Conservation (phyloP, 2,797 vertebrate genomes). For the Yasuhikotakia modesta region DNA sequence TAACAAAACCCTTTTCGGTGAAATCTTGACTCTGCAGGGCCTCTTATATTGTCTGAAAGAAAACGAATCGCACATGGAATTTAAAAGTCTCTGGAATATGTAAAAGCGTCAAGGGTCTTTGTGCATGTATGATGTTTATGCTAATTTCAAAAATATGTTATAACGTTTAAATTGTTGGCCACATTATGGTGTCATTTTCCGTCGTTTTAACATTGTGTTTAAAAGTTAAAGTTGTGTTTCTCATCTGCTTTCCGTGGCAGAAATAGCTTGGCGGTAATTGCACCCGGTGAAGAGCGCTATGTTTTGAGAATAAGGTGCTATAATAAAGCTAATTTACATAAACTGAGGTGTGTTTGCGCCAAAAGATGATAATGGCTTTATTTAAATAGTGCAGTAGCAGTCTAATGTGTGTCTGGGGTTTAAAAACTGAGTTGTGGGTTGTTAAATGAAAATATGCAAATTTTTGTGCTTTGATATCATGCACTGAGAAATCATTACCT, state of each 20-base stretch:
- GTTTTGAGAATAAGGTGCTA: background rate
- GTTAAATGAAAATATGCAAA: too few relatives aligned
- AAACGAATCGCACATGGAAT: background rate
- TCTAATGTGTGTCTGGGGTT: background rate
- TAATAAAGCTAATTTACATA: background rate
- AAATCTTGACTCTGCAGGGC: conserved; percentile 16
- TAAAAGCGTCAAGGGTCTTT: background rate
- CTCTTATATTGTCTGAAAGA: conserved; percentile 21
- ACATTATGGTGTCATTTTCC: too few relatives aligned
- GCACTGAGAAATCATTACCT: background rate
- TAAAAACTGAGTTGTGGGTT: background rate
- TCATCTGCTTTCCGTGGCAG: too few relatives aligned
- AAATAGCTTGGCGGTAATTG: too few relatives aligned
- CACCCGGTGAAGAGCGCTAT: too few relatives aligned
- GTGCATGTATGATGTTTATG: background rate
- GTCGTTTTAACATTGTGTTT: background rate
- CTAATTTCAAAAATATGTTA: too few relatives aligned
- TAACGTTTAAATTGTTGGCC: too few relatives aligned
- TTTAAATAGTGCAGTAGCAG: background rate
- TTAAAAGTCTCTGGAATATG: conserved; percentile 7
- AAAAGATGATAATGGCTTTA: background rate
- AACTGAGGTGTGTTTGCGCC: background rate
- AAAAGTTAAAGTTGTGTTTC: too few relatives aligned
- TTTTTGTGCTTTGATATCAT: background rate
- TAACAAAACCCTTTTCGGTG: conserved; percentile 36